phyloP scores from a whole-genome alignment of 2,888 invertebrate genomes.

The Hypselothyrea guttata region DNA sequence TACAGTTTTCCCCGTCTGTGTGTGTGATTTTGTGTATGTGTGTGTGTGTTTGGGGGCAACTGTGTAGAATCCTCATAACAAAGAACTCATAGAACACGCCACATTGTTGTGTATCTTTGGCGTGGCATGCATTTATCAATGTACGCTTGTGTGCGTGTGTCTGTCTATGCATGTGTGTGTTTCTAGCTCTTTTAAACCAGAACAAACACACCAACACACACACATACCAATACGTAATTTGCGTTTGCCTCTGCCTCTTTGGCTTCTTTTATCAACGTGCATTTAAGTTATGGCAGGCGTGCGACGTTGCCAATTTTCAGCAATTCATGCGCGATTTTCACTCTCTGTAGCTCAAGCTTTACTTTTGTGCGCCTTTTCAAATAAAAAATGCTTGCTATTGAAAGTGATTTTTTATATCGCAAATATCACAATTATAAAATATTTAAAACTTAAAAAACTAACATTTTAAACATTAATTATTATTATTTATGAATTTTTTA shows the following conservation, averaged over 20 bases:
- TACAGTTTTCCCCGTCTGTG: no score
- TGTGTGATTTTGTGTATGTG: background rate
- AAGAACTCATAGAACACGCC: constrained; percentile 19
- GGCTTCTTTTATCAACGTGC: constrained; percentile 9
- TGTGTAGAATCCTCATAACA: constrained; percentile 5
- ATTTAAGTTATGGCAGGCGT: constrained; percentile 7
- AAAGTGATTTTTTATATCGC: no score
- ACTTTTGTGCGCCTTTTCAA: no score
- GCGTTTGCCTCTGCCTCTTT: constrained; percentile 1
- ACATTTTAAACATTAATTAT: no score
- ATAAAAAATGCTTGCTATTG: no score
- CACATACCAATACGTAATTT: no score
- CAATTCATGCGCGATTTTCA: constrained; percentile 4
- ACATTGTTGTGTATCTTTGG: constrained; percentile 15
- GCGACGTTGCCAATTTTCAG: constrained; percentile 34
- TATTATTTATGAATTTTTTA: no score
- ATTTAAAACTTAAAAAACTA: no score
- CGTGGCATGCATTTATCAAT: constrained; percentile 3
- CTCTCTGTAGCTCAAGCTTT: background rate
- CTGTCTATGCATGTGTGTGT: background rate
- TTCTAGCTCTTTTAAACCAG: constrained; percentile 9
- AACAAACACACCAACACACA: constrained; percentile 6
- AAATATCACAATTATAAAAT: no score
- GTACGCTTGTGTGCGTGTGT: background rate
- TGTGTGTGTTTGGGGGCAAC: background rate